Base-by-base conservation (phyloP, 2,113 vertebrate species). In the Nansenia antarctica region DNA sequence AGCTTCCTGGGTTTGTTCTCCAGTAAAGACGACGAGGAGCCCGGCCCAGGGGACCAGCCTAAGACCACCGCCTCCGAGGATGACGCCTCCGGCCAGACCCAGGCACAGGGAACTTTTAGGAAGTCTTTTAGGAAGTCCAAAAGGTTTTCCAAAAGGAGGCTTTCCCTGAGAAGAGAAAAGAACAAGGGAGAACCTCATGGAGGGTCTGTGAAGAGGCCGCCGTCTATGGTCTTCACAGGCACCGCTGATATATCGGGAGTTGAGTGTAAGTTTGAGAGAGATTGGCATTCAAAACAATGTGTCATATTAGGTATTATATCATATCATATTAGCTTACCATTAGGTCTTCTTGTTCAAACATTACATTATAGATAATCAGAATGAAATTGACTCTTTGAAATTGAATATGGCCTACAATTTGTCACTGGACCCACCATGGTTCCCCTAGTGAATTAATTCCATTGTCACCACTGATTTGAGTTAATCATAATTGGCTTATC, bases 1-100 rank as follows among this genome's bases (percentile, higher is more conserved):
- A 80, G 3, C 0, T 0, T 96, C 1, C 0, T 95, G 2, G 90
- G 76, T 37, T 54, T 94, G 12, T 81, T 98, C 65, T 71, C 90
- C 34, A 94, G 95, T 1, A 86, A 89, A 58, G 92, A 87, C 5
- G 92, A 94, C 18, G 82, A 72, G 0, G 2, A 62, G 7, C 1
- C 5, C 52, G 32, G 52, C 22, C 37, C 37, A 29, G 67, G 65
- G 34, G 76, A 12, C 42, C 15, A 34, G 47, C 3, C 0, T 2
- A 29, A 45, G 12, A 3, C 29, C 35, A 29, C 42, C 42, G 34
- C 30, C 24, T 0, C 9, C 58, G 29, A 42, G 71, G 63, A 15
- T 3, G 15, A 22, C 62, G n/a, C n/a, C n/a, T n/a, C n/a, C n/a
- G n/a, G n/a, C n/a, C n/a, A n/a, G n/a, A n/a, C n/a, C n/a, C 34